Percentiles rank a stretch among this genome's conserved stretches.
Conservation (phyloP, 2,797 vertebrate genomes). For the Balearica regulorum region DNA sequence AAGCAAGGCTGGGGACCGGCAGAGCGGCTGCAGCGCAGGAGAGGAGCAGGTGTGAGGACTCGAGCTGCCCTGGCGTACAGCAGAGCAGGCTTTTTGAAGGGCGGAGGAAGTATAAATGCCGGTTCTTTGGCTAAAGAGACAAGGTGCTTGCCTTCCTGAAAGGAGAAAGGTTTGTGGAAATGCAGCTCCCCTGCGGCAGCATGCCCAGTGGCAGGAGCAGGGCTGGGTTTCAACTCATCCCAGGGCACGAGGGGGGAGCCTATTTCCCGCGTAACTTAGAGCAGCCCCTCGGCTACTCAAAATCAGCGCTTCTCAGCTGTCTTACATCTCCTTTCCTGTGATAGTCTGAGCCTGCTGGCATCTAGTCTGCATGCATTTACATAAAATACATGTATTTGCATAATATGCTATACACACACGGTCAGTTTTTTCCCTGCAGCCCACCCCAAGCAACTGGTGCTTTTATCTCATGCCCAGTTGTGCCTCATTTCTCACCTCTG, state of each 20-base stretch:
- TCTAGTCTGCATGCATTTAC: conserved; percentile 50
- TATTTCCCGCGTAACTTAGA: neutral
- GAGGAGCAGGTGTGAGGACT: neutral
- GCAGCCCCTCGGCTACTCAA: neutral
- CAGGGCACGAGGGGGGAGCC: neutral
- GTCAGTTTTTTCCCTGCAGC: neutral
- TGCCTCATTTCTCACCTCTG: neutral
- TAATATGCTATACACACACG: neutral
- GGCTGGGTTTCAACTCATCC: neutral
- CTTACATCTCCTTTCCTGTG: neutral
- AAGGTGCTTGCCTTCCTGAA: neutral
- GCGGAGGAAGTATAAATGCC: neutral
- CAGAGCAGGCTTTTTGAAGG: neutral
- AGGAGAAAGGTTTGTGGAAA: neutral
- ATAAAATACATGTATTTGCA: conserved; percentile 44
- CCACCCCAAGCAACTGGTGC: neutral
- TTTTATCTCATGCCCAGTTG: neutral
- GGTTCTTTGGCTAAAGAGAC: neutral
- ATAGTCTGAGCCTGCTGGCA: conserved; percentile 27
- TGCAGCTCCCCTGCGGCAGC: neutral
- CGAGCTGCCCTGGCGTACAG: neutral
- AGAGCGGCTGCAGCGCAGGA: rapidly evolving
- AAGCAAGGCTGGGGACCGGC: neutral
- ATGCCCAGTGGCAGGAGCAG: neutral
- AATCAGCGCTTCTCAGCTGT: neutral